Conservation (phyloP, 2,888 invertebrate genomes). For the Rotaria sp. region DNA sequence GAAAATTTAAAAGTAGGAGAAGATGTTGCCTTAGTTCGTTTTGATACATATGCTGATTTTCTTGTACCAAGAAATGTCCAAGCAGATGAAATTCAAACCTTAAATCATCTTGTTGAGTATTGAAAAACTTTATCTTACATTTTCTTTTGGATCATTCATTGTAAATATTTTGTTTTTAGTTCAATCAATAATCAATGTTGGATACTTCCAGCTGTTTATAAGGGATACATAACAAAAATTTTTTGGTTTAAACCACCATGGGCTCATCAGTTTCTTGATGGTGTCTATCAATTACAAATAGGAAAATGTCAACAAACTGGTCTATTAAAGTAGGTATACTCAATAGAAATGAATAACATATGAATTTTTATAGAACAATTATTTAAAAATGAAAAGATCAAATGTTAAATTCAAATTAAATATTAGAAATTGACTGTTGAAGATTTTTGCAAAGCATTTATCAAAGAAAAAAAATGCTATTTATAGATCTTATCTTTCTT, state of each 20-base stretch:
- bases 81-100: constrained; percentile 60
- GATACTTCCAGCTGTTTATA: constrained; percentile 78
- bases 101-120: constrained; percentile 1
- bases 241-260: constrained; percentile 83
- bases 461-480: no score
- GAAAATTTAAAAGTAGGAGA: constrained; percentile 48
- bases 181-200: constrained; percentile 60
- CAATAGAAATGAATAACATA: neutral
- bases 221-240: constrained; percentile 71
- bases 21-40: constrained; percentile 70
- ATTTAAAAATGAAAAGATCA: no score
- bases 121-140: neutral
- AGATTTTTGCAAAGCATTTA: no score
- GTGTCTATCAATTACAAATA: constrained; percentile 65
- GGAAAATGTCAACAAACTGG: constrained; percentile 60
- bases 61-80: constrained; percentile 71
- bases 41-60: constrained; percentile 87
- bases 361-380: no score
- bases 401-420: no score
- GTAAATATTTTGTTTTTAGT: neutral
- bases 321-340: neutral
- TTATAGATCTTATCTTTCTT: no score
- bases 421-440: no score
- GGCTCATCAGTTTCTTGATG: constrained; percentile 73
- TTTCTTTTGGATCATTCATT: no score